phyloP scores from a whole-genome alignment of 2,888 invertebrate genomes.

The Heterodera filipjevi region DNA sequence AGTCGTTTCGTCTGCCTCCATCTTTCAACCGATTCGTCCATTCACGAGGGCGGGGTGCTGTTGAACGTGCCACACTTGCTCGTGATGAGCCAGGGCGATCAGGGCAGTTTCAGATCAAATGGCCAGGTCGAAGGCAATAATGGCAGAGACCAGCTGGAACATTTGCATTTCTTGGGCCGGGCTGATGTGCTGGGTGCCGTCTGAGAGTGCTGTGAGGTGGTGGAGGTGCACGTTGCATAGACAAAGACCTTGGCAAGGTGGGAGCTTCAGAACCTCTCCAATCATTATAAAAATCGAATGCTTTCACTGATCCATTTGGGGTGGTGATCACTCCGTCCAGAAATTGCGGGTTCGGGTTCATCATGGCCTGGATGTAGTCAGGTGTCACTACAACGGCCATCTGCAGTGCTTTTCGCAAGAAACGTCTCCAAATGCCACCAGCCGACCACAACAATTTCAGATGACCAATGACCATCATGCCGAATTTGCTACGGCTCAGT shows the following conservation, averaged over 20 bases:
- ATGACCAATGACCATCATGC: not conserved
- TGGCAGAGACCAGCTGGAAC: not conserved
- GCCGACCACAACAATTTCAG: slow-evolving; percentile 3
- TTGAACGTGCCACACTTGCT: not conserved
- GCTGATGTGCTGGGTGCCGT: not conserved
- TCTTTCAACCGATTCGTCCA: not conserved
- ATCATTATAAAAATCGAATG: slow-evolving; percentile 1
- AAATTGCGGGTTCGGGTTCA: not conserved
- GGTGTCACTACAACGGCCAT: not conserved
- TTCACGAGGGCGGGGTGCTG: not conserved
- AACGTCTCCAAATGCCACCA: slow-evolving; percentile 16
- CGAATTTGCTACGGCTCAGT: not conserved
- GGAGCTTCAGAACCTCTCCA: not conserved
- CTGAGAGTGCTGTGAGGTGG: not conserved
- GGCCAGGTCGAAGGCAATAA: not conserved
- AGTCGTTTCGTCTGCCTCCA: not conserved
- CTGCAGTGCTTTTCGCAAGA: not conserved
- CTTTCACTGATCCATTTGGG: not conserved
- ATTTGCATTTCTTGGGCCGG: not conserved
- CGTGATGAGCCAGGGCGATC: not conserved
- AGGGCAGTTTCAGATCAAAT: not conserved
- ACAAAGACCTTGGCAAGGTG: too few relatives aligned
- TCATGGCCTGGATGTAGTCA: slow-evolving; percentile 10
- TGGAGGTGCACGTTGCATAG: too few relatives aligned
- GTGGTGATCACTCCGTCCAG: not conserved